Evolutionary conservation across 2,113 vertebrate genomes (phyloP).

Genomic region (Herpailurus yagouaroundi): DNA sequence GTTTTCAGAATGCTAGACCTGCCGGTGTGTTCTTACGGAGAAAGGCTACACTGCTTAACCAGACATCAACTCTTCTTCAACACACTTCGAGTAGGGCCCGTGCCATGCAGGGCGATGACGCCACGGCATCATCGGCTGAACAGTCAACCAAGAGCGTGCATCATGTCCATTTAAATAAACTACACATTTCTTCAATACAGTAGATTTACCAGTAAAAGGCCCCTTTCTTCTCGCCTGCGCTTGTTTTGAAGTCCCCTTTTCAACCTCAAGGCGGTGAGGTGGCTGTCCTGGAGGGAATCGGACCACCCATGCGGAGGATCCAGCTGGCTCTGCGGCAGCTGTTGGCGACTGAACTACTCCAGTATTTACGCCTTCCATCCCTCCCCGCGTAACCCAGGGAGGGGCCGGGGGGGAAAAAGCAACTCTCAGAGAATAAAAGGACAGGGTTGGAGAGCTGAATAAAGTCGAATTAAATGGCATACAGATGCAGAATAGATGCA

Average conservation of each 20-base stretch:
- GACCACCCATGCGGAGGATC: fast-evolving
- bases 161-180: not conserved
- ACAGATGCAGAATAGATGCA: not conserved
- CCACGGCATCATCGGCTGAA: too few relatives aligned
- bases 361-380: not conserved
- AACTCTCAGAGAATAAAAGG: not conserved
- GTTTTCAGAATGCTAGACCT: not conserved
- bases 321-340: not conserved
- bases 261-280: not conserved
- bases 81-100: fast-evolving
- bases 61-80: not conserved
- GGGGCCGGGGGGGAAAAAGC: not conserved
- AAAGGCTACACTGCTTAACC: not conserved
- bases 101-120: too few relatives aligned
- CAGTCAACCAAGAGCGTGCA: not conserved
- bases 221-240: not conserved
- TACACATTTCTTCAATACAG: not conserved
- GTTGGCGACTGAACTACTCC: fast-evolving
- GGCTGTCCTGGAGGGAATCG: too few relatives aligned
- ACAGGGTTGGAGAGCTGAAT: not conserved
- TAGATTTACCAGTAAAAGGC: not conserved
- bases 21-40: fast-evolving
- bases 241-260: not conserved
- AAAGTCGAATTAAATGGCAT: not conserved
- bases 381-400: not conserved